Base-by-base conservation (phyloP, 2,888 invertebrate genomes). In the Acanthosoma haemorrhoidale region DNA sequence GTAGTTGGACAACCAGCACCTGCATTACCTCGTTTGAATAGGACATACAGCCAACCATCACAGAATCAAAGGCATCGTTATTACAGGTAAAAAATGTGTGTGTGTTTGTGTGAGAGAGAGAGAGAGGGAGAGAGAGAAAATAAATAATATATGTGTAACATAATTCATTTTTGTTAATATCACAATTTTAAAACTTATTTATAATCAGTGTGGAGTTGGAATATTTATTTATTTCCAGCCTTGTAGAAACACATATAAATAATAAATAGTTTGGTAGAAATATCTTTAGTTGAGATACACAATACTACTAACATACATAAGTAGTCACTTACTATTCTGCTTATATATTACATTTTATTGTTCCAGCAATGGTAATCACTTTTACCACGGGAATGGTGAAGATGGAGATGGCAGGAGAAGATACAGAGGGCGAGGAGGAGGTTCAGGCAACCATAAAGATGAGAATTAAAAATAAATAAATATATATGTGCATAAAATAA, bases 281-380 rank as follows among this genome's bases (percentile, higher is more conserved):
- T n/a, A n/a, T n/a, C n/a, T n/a, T n/a, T n/a, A n/a, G n/a, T n/a
- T n/a, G n/a, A n/a, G n/a, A n/a, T n/a, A n/a, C n/a, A n/a, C n/a
- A n/a, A n/a, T n/a, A n/a, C n/a, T n/a, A n/a, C n/a, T n/a, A n/a
- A n/a, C n/a, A n/a, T n/a, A n/a, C n/a, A n/a, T n/a, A n/a, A n/a
- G n/a, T n/a, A n/a, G n/a, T n/a, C n/a, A n/a, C n/a, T n/a, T n/a
- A n/a, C n/a, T n/a, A n/a, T n/a, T n/a, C n/a, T n/a, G n/a, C n/a
- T n/a, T n/a, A n/a, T n/a, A n/a, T n/a, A n/a, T n/a, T n/a, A n/a
- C n/a, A n/a, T n/a, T n/a, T n/a, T n/a, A n/a, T 9, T 25, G n/a
- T 66, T 71, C 57, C 60, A 75, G 75, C 70, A 75, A 76, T 70
- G 75, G 75, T 38, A 76, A 76, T 70, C 76, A 76, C 61, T 75